These are phyloP conservation scores for Bombus haemorrhoidalis DNA, from an alignment of 1,140 invertebrate species.

Conservation along the genomic window DNA sequence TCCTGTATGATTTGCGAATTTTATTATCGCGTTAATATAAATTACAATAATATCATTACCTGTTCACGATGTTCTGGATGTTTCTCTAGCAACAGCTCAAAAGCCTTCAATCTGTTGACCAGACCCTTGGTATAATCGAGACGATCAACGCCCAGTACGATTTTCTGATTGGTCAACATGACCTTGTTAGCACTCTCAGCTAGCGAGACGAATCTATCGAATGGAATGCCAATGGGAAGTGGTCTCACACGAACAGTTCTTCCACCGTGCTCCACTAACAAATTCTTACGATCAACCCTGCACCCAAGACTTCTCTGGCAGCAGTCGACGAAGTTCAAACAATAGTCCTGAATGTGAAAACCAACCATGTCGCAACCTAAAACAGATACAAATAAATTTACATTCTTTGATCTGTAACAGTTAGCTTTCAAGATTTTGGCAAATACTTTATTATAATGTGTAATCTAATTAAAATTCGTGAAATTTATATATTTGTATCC, in stretches of 20 bases:
- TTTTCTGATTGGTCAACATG: constrained; percentile 88
- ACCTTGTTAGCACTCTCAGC: constrained; percentile 90
- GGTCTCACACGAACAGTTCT: constrained; percentile 92
- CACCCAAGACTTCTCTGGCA: constrained; percentile 94
- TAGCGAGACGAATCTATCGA: constrained; percentile 92
- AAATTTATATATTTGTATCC: neutral
- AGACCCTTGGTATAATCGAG: constrained; percentile 96
- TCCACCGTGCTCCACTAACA: constrained; percentile 93
- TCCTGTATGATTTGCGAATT: neutral
- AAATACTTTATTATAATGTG: neutral
- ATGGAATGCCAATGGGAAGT: constrained; percentile 94
- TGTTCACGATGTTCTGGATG: constrained; percentile 94
- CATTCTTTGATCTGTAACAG: too few species aligned
- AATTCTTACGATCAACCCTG: constrained; percentile 92
- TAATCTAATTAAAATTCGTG: neutral
- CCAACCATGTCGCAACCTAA: constrained; percentile 95
- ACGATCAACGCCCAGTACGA: constrained; percentile 93
- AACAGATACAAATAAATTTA: neutral
- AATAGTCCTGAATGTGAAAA: constrained; percentile 96
- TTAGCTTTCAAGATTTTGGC: neutral
- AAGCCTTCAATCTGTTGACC: constrained; percentile 91
- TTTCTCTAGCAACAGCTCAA: constrained; percentile 92
- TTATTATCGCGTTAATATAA: neutral
- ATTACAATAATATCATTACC: constrained; percentile 77
- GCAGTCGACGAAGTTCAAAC: constrained; percentile 95